phyloP scores from a whole-genome alignment of 92 coral and sea anemone species.

The Epizoanthus illoricatus region DNA sequence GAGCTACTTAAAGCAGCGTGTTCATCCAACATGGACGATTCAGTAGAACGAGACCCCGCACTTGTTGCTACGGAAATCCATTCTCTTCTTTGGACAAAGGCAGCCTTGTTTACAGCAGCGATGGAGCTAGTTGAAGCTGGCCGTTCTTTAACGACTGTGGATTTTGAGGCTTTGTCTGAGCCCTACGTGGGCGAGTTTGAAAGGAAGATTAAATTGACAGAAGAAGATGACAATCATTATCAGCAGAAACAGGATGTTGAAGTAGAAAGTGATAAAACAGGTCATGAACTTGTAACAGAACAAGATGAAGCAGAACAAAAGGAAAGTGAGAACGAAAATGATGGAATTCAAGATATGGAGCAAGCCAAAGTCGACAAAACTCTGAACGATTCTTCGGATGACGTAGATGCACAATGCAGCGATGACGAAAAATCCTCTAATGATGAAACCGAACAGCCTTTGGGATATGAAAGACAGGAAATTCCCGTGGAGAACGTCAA shows the following conservation, averaged over 20 bases:
- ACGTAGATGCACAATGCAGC: neutral
- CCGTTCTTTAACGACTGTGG: slow-evolving; percentile 7
- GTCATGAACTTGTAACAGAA: neutral
- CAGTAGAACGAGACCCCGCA: slow-evolving; percentile 41
- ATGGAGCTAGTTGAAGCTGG: slow-evolving; percentile 63
- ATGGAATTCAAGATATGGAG: slow-evolving; percentile 6
- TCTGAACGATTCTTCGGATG: neutral
- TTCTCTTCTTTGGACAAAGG: slow-evolving; percentile 70
- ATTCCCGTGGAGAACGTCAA: neutral
- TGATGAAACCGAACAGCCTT: neutral
- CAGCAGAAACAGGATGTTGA: neutral
- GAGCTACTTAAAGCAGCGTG: slow-evolving; percentile 67
- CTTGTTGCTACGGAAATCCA: slow-evolving; percentile 63
- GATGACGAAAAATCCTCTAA: neutral
- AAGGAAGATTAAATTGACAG: neutral
- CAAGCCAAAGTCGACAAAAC: slow-evolving; percentile 3
- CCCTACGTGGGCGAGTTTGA: slow-evolving; percentile 23
- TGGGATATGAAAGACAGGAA: neutral
- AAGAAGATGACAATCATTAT: neutral
- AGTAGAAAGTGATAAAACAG: neutral
- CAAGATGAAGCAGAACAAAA: slow-evolving; percentile 11
- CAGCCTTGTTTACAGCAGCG: slow-evolving; percentile 50
- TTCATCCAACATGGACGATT: slow-evolving; percentile 48
- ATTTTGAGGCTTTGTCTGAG: neutral
- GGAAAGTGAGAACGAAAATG: slow-evolving; percentile 9